phyloP scores from a whole-genome alignment of 2,797 vertebrate species.

The Thamnophis elegans region DNA sequence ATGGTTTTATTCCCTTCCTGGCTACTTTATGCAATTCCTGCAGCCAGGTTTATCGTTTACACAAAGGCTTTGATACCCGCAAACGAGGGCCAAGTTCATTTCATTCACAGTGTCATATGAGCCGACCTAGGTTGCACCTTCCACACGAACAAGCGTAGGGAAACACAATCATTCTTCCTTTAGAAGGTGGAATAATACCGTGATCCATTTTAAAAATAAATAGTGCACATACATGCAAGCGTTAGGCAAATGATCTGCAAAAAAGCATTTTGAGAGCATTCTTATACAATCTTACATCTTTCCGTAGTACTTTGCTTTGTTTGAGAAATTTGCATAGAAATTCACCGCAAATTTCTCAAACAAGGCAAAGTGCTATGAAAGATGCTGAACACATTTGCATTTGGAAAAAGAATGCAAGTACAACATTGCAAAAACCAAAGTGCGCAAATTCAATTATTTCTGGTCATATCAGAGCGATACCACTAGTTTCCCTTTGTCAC shows the following conservation, averaged over 20 bases:
- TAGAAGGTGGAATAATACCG: not conserved
- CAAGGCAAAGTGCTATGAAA: not conserved
- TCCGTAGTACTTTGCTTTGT: not conserved
- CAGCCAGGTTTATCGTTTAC: not conserved
- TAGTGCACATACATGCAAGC: not conserved
- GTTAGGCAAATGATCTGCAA: not conserved
- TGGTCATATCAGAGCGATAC: not conserved
- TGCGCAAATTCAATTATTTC: not conserved
- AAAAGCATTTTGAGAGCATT: not conserved
- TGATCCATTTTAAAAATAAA: not conserved
- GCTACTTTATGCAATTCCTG: not conserved
- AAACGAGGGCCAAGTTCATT: not conserved
- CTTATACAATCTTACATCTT: not conserved
- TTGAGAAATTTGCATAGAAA: not conserved
- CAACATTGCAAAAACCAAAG: not conserved
- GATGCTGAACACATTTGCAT: not conserved
- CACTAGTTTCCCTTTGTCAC: not conserved
- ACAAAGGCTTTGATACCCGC: not conserved
- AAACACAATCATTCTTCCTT: not conserved
- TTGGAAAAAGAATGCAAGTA: not conserved
- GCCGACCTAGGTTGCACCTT: not conserved
- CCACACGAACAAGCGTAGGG: not conserved
- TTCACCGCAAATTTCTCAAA: not conserved
- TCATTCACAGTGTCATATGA: not conserved
- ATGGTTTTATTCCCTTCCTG: not conserved